A percentile compares a stretch with the other conserved stretches of the same genome.
phyloP scores from a whole-genome alignment of 2,113 vertebrate genomes.

The Fulmarus glacialis region DNA sequence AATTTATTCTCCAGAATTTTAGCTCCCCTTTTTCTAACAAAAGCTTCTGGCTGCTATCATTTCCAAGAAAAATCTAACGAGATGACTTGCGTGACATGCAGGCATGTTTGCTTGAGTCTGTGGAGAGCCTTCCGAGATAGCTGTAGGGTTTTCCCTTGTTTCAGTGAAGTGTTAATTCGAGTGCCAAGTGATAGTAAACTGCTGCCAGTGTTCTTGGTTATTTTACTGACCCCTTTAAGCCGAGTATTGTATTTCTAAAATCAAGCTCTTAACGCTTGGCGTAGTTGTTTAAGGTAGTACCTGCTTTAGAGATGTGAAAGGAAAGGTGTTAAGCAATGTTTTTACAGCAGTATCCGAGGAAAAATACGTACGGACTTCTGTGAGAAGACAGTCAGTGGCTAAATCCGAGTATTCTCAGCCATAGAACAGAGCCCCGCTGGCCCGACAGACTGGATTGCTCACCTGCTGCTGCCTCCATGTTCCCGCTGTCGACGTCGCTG shows the following conservation, averaged over 20 bases:
- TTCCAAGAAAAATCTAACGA: not conserved
- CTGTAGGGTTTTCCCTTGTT: not conserved
- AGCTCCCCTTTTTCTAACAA: not conserved
- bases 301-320: not conserved
- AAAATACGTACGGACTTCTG: not conserved
- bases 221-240: slow-evolving; percentile 15
- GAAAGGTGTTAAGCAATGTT: not conserved
- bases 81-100: not conserved
- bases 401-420: not conserved
- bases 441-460: not conserved
- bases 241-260: not conserved
- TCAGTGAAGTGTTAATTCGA: not conserved
- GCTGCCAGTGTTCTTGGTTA: not conserved
- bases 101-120: not conserved
- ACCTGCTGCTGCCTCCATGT: not conserved
- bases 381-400: not conserved
- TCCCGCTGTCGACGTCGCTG: rapidly evolving
- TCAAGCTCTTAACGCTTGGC: not conserved
- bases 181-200: not conserved
- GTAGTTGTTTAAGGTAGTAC: not conserved
- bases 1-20: not conserved
- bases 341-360: not conserved
- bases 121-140: not conserved
- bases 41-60: not conserved
- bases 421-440: not conserved